phyloP scores from a whole-genome alignment of 2,797 vertebrate genomes.

The Sarcophilus harrisii region DNA sequence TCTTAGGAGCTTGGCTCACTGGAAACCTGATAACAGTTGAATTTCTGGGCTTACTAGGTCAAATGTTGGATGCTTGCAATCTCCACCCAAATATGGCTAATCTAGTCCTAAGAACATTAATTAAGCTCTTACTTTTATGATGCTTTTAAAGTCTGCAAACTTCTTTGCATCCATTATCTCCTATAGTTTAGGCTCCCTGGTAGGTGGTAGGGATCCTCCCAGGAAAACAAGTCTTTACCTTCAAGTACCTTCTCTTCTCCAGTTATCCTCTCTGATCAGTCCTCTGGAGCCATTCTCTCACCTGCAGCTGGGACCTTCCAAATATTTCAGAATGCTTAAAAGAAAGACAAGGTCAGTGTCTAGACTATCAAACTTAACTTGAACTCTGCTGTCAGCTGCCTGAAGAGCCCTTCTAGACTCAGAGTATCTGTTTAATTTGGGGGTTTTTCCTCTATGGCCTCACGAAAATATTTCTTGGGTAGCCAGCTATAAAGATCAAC shows the following conservation, averaged over 20 bases:
- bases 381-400: conserved; percentile 80
- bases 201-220: background rate
- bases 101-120: background rate
- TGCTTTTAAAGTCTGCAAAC: background rate
- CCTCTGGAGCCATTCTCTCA: background rate
- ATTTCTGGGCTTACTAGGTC: background rate
- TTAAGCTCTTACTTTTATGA: background rate
- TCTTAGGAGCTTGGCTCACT: background rate
- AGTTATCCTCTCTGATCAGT: background rate
- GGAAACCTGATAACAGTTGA: background rate
- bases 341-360: conserved; percentile 56
- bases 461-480: conserved; percentile 69
- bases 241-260: background rate
- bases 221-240: background rate
- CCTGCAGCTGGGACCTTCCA: conserved; percentile 44
- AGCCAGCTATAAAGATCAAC: conserved; percentile 72
- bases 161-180: background rate
- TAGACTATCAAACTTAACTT: conserved; percentile 77
- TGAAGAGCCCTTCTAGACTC: conserved; percentile 78
- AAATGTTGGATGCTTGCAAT: background rate
- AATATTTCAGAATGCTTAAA: conserved; percentile 70
- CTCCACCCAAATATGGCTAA: background rate
- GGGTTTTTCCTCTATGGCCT: conserved; percentile 57
- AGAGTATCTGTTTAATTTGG: conserved; percentile 70
- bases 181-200: background rate